Conservation (phyloP, 2,888 invertebrate genomes). For the Camponotus fellah region DNA sequence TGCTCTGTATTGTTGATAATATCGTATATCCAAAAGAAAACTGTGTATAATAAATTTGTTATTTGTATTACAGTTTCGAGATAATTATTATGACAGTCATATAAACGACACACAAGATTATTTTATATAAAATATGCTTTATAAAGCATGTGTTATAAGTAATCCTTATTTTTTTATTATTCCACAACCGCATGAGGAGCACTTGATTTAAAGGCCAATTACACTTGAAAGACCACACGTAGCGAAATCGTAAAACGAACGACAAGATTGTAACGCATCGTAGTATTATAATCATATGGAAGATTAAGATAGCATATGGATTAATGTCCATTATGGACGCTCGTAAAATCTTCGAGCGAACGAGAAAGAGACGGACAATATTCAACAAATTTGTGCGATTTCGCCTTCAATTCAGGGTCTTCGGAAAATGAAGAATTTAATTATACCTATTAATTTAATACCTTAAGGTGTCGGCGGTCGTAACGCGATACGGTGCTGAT, state of each 20-base stretch:
- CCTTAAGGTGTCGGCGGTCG: not conserved
- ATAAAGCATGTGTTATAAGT: not conserved
- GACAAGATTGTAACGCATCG: not conserved
- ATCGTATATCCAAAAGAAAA: not conserved
- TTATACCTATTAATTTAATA: conserved; percentile 33
- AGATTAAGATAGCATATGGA: not conserved
- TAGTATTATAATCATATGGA: not conserved
- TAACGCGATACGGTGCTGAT: not conserved
- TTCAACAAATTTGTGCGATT: not conserved
- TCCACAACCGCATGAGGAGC: not conserved
- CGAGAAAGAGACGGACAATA: not conserved
- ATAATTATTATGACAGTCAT: not conserved
- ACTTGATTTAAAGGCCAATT: conserved; percentile 31
- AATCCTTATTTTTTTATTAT: not conserved
- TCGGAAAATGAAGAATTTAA: conserved; percentile 10
- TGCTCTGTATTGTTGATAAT: conserved; percentile 7
- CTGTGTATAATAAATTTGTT: conserved; percentile 6
- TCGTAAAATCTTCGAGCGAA: conserved; percentile 18
- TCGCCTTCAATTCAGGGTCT: not conserved
- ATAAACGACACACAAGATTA: conserved; percentile 8
- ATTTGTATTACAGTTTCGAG: not conserved
- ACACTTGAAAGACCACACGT: not conserved
- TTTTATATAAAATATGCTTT: not conserved
- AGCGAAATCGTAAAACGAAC: conserved; percentile 9
- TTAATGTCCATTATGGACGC: not conserved